Conservation (phyloP, 1,140 invertebrate species). For the Pentalonia nigronervosa region DNA sequence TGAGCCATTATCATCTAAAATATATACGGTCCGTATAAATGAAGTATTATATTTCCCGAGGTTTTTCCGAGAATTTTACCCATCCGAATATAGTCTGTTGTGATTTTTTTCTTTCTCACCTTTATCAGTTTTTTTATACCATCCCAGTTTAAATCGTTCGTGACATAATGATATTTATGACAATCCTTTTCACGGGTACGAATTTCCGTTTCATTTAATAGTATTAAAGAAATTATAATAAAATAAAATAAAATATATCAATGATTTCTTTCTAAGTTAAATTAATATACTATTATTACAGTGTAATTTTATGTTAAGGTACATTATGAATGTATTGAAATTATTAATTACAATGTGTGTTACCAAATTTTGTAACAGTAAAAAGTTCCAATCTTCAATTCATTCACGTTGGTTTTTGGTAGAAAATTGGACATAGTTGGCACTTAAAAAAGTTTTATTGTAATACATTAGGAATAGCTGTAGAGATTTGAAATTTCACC, state of each 20-base stretch:
- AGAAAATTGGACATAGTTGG: too few species aligned
- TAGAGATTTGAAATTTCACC: too few species aligned
- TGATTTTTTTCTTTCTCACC: neutral
- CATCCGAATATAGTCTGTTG: neutral
- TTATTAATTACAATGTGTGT: too few species aligned
- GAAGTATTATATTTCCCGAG: slow-evolving; percentile 21
- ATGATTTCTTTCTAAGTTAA: neutral
- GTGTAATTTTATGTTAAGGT: neutral
- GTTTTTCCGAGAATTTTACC: neutral
- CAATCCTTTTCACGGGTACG: neutral
- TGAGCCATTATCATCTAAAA: slow-evolving; percentile 5
- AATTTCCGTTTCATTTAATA: neutral
- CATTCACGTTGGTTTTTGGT: too few species aligned
- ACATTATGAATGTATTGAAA: too few species aligned
- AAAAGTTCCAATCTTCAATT: too few species aligned
- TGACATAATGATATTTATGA: neutral
- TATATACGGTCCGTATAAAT: slow-evolving; percentile 12
- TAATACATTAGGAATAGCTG: too few species aligned
- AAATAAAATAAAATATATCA: neutral
- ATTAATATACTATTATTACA: neutral
- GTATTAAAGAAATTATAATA: neutral
- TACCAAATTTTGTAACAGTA: too few species aligned
- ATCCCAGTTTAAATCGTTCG: neutral
- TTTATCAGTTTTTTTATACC: slow-evolving; percentile 14
- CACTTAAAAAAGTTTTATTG: too few species aligned